Conservation (phyloP, 2,888 invertebrate species). For the Neoaliturus tenellus region DNA sequence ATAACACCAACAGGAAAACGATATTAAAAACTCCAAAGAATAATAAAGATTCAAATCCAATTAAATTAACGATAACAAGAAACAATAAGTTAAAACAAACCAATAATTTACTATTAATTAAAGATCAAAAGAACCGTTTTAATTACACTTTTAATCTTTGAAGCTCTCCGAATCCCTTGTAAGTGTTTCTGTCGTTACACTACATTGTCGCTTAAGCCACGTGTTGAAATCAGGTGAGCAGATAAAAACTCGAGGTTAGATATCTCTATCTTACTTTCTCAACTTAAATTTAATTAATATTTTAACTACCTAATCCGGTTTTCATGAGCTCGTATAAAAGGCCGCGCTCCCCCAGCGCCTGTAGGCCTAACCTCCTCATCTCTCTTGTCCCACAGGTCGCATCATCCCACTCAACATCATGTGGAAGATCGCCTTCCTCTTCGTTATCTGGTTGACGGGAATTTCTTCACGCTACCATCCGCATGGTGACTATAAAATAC, state of each 20-base stretch:
- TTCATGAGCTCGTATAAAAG: neutral
- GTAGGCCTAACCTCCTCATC: neutral
- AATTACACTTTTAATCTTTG: too few relatives aligned
- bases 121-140: too few relatives aligned
- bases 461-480: neutral
- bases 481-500: neutral
- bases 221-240: neutral
- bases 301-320: neutral
- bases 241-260: neutral
- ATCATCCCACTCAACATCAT: neutral
- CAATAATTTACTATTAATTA: too few relatives aligned
- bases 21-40: too few relatives aligned
- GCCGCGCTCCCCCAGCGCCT: neutral
- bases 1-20: too few relatives aligned
- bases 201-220: neutral
- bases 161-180: too few relatives aligned
- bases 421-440: neutral
- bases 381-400: neutral
- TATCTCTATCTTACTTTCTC: neutral
- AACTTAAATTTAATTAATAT: neutral
- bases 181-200: too few relatives aligned
- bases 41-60: too few relatives aligned
- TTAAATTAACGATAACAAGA: too few relatives aligned
- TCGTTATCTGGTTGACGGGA: neutral
- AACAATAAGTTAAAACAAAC: too few relatives aligned